phyloP scores from a whole-genome alignment of 37 sponge, comb jelly and placozoan genomes.

The Cliona cf. orientalis region DNA sequence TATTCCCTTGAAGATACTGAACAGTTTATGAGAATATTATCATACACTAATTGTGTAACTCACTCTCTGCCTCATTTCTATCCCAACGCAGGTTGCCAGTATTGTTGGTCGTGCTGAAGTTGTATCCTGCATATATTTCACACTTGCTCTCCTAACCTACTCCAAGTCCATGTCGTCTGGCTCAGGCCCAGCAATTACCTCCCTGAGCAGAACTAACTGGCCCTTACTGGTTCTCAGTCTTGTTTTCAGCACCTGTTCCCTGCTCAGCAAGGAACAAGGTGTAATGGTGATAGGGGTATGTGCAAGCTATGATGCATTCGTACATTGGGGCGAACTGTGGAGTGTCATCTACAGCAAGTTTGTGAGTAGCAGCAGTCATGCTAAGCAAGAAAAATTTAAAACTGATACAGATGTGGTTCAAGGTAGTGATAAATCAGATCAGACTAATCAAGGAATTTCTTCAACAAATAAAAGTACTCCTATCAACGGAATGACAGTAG shows the following conservation, averaged over 20 bases:
- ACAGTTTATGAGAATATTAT: too few relatives aligned
- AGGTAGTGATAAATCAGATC: too few relatives aligned
- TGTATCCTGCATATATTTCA: slow-evolving; percentile 79
- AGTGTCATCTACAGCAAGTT: too few relatives aligned
- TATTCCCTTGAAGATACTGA: too few relatives aligned
- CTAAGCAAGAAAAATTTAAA: neutral
- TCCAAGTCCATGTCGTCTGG: slow-evolving; percentile 13
- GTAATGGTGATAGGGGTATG: slow-evolving; percentile 73
- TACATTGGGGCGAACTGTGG: slow-evolving; percentile 58
- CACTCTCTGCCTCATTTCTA: slow-evolving; percentile 2
- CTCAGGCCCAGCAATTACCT: neutral
- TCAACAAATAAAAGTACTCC: too few relatives aligned
- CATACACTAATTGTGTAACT: neutral
- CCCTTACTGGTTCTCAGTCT: slow-evolving; percentile 36
- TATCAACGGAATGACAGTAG: too few relatives aligned
- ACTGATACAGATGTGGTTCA: too few relatives aligned
- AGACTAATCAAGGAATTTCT: too few relatives aligned
- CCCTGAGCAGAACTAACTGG: slow-evolving; percentile 31
- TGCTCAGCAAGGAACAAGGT: slow-evolving; percentile 93
- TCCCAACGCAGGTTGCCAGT: slow-evolving; percentile 71
- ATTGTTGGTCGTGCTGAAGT: slow-evolving; percentile 91
- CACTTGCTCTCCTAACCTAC: slow-evolving; percentile 61
- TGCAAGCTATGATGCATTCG: slow-evolving; percentile 54
- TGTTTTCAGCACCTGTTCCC: slow-evolving; percentile 45
- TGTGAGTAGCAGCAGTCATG: too few relatives aligned